Evolutionary conservation across 1,140 invertebrate species (phyloP).

Genomic region (Leptinotarsa lineolata): DNA sequence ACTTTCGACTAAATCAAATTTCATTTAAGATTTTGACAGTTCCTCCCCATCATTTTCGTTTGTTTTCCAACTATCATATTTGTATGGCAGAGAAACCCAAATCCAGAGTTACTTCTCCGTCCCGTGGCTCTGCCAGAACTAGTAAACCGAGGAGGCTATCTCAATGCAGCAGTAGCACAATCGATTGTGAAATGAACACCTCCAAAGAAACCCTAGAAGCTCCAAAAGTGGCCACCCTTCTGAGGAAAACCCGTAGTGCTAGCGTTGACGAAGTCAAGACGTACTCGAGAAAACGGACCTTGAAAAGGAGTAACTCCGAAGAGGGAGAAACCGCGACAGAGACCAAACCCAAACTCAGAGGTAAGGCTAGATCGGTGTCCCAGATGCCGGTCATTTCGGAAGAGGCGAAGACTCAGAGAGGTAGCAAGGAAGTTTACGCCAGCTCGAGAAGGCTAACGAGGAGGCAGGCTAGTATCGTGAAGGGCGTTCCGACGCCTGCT

Average conservation of each 20-base stretch:
- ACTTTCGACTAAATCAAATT: no score
- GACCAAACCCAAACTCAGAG: not conserved
- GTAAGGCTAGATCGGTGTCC: constrained; percentile 13
- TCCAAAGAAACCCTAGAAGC: not conserved
- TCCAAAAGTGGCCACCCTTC: not conserved
- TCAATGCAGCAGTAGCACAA: not conserved
- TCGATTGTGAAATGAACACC: constrained; percentile 10
- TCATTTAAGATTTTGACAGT: no score
- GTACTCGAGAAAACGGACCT: not conserved
- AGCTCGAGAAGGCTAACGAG: constrained; percentile 39
- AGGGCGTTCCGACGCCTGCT: not conserved
- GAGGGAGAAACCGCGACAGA: not conserved
- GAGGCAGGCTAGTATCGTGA: constrained; percentile 34
- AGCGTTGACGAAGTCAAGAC: constrained; percentile 29
- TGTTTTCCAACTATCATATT: not conserved
- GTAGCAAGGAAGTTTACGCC: constrained; percentile 32
- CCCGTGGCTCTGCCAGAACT: not conserved
- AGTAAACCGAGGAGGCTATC: not conserved
- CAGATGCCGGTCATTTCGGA: constrained; percentile 17
- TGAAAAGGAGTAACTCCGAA: constrained; percentile 20
- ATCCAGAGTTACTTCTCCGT: not conserved
- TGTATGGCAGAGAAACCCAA: not conserved
- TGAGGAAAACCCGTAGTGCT: constrained; percentile 31
- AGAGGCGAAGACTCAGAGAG: constrained; percentile 5
- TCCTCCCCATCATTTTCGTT: no score